These are phyloP conservation scores for Anguilla anguilla DNA, from an alignment of 2,797 vertebrate genomes.

Conservation along the genomic window DNA sequence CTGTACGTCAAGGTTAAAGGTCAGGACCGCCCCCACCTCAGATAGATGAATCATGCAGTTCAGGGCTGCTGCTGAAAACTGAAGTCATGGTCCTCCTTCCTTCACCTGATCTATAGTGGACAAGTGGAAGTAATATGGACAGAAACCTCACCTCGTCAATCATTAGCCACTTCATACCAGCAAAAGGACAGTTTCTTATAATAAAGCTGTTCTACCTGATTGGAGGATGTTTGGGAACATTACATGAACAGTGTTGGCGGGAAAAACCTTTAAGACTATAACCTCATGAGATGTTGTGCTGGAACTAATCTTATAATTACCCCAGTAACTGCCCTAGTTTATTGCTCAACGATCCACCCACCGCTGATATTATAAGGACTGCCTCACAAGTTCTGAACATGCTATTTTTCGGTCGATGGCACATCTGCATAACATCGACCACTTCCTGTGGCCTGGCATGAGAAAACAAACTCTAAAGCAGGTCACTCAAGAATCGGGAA, in stretches of 20 bases:
- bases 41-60: neutral
- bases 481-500: constrained; percentile 53
- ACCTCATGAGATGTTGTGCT: neutral
- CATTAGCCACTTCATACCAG: neutral
- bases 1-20: constrained; percentile 90
- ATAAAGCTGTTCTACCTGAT: neutral
- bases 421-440: neutral
- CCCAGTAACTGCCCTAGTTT: neutral
- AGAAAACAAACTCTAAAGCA: constrained; percentile 55
- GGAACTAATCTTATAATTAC: neutral
- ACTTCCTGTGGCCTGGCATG: neutral
- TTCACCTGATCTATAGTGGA: neutral
- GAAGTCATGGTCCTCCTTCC: too few species aligned
- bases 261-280: neutral
- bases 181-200: neutral
- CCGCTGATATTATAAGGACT: neutral
- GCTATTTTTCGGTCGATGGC: neutral
- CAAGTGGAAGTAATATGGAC: neutral
- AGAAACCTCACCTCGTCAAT: too few species aligned
- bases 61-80: neutral
- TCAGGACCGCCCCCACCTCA: constrained; percentile 51
- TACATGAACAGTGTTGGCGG: neutral
- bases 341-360: neutral
- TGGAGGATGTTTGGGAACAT: neutral
- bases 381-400: neutral